Percentiles rank a stretch among this genome's conserved stretches.
Conservation (phyloP, 2,113 vertebrate species). For the Andinoacara biseriatus region DNA sequence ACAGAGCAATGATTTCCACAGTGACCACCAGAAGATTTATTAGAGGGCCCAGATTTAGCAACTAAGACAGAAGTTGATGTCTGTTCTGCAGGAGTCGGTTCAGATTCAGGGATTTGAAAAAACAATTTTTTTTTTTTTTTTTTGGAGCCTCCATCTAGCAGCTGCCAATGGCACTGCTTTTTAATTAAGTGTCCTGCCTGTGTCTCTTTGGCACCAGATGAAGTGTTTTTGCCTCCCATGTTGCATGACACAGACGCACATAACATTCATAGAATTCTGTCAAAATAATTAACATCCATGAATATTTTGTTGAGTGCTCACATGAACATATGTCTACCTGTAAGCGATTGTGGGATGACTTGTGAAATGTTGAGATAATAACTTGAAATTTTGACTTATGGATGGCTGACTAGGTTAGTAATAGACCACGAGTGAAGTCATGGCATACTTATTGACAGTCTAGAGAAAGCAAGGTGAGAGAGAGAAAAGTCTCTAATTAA, state of each 20-base stretch:
- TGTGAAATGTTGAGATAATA: background rate
- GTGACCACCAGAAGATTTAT: background rate
- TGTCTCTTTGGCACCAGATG: slow-evolving; percentile 32
- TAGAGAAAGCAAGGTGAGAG: slow-evolving; percentile 19
- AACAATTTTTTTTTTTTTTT: background rate
- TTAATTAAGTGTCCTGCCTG: background rate
- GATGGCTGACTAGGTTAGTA: slow-evolving; percentile 27
- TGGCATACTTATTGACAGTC: slow-evolving; percentile 52
- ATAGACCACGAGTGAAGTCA: slow-evolving; percentile 41
- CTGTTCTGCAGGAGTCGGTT: background rate
- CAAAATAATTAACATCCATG: background rate
- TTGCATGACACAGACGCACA: background rate
- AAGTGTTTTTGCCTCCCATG: background rate
- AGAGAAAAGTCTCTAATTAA: slow-evolving; percentile 57
- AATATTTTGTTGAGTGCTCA: background rate
- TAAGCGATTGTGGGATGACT: background rate
- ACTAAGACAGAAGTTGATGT: background rate
- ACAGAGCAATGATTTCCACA: background rate
- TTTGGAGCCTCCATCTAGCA: background rate
- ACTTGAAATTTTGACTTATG: background rate
- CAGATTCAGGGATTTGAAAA: background rate
- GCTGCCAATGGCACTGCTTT: background rate
- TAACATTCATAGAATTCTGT: background rate
- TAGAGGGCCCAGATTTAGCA: background rate
- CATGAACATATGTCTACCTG: background rate